Percentiles rank a stretch among this genome's conserved stretches.
phyloP scores from a whole-genome alignment of 2,113 vertebrate genomes.

The Malurus elegans region DNA sequence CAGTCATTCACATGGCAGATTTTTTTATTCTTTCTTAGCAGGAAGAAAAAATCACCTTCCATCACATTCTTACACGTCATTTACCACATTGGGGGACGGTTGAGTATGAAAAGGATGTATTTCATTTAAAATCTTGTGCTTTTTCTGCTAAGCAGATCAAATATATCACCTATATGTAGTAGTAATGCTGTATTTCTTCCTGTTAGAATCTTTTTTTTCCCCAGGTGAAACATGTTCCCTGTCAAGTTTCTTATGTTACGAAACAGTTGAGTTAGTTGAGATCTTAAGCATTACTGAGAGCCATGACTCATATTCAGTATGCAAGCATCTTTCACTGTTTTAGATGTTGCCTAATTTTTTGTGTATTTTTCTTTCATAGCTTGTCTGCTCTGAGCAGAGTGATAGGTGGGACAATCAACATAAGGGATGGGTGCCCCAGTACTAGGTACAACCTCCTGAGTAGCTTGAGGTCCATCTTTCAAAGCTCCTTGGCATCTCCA shows the following conservation, averaged over 20 bases:
- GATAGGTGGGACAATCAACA: neutral
- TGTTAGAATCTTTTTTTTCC: neutral
- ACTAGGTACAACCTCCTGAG: neutral
- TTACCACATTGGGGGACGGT: neutral
- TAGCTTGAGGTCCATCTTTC: neutral
- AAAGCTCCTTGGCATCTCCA: neutral
- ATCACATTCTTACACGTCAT: neutral
- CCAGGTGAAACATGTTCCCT: neutral
- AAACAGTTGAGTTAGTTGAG: conserved; percentile 41
- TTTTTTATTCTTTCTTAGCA: neutral
- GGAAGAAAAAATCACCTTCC: neutral
- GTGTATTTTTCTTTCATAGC: neutral
- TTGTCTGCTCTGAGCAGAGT: neutral
- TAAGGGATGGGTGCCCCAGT: neutral
- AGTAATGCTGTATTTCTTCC: neutral
- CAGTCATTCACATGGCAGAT: neutral
- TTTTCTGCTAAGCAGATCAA: neutral
- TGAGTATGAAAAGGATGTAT: neutral
- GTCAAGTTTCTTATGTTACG: conserved; percentile 23
- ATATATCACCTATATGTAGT: neutral
- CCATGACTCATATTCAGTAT: neutral
- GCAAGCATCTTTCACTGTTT: neutral
- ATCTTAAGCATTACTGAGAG: neutral
- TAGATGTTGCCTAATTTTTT: neutral
- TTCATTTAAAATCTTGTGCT: neutral